Conservation (phyloP, 2,888 invertebrate species). For the Caenorhabditis virilis region DNA sequence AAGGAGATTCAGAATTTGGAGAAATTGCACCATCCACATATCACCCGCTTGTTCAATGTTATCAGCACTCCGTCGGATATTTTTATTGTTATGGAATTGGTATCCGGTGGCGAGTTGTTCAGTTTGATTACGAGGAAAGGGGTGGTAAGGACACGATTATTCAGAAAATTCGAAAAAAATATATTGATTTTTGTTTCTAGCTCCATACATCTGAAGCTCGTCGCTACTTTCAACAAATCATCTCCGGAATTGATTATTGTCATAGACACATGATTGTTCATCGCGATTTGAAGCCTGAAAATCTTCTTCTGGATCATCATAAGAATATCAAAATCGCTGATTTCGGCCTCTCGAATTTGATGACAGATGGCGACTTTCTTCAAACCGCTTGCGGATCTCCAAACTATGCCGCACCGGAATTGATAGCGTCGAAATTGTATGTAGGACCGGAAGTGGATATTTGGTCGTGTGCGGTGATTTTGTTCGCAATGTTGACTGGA, state of each 20-base stretch:
- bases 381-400: constrained; percentile 97
- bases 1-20: constrained; percentile 98
- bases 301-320: constrained; percentile 73
- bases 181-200: constrained; percentile 61
- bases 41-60: constrained; percentile 92
- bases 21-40: constrained; percentile 96
- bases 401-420: constrained; percentile 98
- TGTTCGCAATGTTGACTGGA: constrained; percentile 91
- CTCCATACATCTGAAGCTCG: constrained; percentile 94
- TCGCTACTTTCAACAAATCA: constrained; percentile 97
- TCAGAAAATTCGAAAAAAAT: constrained; percentile 1
- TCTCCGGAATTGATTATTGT: constrained; percentile 87
- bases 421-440: constrained; percentile 90
- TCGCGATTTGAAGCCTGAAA: constrained; percentile 83
- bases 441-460: constrained; percentile 99
- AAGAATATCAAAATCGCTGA: constrained; percentile 92
- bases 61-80: constrained; percentile 99
- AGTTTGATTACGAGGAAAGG: constrained; percentile 80
- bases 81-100: constrained; percentile 99
- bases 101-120: constrained; percentile 96
- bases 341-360: constrained; percentile 95
- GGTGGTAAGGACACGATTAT: background rate
- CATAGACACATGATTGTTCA: constrained; percentile 98
- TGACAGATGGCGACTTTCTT: constrained; percentile 97
- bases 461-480: constrained; percentile 96